phyloP scores from a whole-genome alignment of 2,888 invertebrate genomes.

The Unio pictorum region DNA sequence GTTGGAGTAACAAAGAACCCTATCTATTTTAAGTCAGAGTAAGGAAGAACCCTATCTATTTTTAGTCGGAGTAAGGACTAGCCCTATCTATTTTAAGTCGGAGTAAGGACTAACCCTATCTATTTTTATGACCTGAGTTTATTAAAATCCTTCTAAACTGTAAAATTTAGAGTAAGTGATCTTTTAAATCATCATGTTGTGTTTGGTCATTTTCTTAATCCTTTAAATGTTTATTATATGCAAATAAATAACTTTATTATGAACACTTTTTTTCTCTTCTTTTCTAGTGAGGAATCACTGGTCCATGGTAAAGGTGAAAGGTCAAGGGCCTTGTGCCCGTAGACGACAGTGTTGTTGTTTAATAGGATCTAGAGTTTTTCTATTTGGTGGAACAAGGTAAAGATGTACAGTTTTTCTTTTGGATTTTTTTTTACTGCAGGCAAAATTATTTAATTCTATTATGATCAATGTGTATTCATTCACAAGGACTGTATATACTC shows the following conservation, averaged over 20 bases:
- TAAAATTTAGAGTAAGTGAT: neutral
- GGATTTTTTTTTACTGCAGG: too few species aligned
- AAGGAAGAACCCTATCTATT: too few species aligned
- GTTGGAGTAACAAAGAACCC: too few species aligned
- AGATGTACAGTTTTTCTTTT: too few species aligned
- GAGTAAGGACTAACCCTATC: too few species aligned
- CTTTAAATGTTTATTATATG: neutral
- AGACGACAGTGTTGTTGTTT: constrained; percentile 84
- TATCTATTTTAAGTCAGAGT: too few species aligned
- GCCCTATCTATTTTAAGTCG: too few species aligned
- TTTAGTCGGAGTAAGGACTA: too few species aligned
- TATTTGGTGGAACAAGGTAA: constrained; percentile 91
- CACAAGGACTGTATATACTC: too few species aligned
- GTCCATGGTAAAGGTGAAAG: constrained; percentile 58
- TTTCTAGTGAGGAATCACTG: constrained; percentile 62
- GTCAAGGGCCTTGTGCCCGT: constrained; percentile 70
- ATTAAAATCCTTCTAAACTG: neutral
- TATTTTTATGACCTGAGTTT: neutral
- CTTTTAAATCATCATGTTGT: too few species aligned
- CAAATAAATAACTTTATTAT: neutral
- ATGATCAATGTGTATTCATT: too few species aligned
- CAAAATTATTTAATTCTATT: too few species aligned
- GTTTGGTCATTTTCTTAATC: neutral
- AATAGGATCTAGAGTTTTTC: constrained; percentile 81
- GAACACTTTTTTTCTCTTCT: neutral